Conservation (phyloP, 1,140 invertebrate genomes). For the Penaeus chinensis region DNA sequence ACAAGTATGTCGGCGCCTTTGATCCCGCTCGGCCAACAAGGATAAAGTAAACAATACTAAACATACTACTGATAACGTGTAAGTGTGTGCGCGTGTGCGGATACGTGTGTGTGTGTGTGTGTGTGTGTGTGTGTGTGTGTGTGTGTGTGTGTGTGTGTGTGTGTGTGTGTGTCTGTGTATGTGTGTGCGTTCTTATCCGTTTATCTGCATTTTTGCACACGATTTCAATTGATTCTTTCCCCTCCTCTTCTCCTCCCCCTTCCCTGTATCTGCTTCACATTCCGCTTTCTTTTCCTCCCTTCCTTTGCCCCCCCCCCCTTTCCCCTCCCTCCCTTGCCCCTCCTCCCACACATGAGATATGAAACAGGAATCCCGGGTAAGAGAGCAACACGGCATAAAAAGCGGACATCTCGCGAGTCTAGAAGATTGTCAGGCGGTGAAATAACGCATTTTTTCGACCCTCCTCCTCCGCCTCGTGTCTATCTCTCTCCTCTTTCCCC, state of each 20-base stretch:
- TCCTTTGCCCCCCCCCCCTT: background rate
- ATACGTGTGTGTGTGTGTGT: slow-evolving; percentile 3
- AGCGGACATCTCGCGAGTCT: no score
- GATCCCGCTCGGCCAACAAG: slow-evolving; percentile 29
- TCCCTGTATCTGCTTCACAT: background rate
- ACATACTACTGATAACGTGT: slow-evolving; percentile 43
- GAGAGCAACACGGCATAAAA: no score
- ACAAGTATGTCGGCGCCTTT: slow-evolving; percentile 20
- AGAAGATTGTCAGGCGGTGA: no score
- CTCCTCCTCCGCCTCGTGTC: background rate
- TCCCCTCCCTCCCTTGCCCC: no score
- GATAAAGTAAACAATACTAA: slow-evolving; percentile 50
- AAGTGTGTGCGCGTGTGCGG: background rate
- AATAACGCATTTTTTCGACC: no score
- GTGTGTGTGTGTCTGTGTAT: slow-evolving; percentile 25
- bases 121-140: slow-evolving; percentile 19
- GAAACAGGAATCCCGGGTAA: no score
- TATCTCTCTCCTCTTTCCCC: background rate
- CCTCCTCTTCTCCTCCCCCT: background rate
- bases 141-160: slow-evolving; percentile 32
- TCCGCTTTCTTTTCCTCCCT: background rate
- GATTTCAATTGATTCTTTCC: background rate
- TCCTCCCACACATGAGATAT: no score
- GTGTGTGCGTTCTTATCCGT: background rate
- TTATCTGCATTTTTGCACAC: background rate